Conservation (phyloP, 23 tunicate genomes). For the Styela plicata region DNA sequence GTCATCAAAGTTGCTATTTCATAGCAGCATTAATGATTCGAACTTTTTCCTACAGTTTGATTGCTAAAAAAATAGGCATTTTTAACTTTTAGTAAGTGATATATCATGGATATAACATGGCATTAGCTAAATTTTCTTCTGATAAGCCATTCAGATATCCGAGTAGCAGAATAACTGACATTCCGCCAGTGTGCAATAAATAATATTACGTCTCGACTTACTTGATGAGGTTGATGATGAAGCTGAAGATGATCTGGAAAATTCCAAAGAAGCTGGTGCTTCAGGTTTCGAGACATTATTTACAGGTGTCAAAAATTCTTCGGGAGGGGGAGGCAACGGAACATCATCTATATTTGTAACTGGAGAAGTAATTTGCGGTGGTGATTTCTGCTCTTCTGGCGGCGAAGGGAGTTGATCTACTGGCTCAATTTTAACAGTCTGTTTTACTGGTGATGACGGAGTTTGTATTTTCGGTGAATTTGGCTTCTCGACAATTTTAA, state of each 20-base stretch:
- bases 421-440: neutral
- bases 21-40: no score
- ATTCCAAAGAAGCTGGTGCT: neutral
- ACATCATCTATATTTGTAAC: neutral
- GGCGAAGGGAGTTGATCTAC: conserved; percentile 2
- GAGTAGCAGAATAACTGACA: no score
- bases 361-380: neutral
- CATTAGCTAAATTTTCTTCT: no score
- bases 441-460: neutral
- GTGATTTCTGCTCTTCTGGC: conserved; percentile 3
- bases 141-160: no score
- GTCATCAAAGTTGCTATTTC: no score
- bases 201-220: no score
- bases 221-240: neutral
- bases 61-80: no score
- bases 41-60: no score
- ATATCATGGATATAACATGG: no score
- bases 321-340: conserved; percentile 32
- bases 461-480: neutral
- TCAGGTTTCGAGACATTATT: neutral
- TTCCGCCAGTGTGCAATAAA: no score
- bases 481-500: neutral
- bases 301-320: conserved; percentile 28
- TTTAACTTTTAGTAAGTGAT: no score
- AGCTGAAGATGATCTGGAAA: neutral